phyloP scores from a whole-genome alignment of 2,113 vertebrate genomes.

The Syngnathus typhle region DNA sequence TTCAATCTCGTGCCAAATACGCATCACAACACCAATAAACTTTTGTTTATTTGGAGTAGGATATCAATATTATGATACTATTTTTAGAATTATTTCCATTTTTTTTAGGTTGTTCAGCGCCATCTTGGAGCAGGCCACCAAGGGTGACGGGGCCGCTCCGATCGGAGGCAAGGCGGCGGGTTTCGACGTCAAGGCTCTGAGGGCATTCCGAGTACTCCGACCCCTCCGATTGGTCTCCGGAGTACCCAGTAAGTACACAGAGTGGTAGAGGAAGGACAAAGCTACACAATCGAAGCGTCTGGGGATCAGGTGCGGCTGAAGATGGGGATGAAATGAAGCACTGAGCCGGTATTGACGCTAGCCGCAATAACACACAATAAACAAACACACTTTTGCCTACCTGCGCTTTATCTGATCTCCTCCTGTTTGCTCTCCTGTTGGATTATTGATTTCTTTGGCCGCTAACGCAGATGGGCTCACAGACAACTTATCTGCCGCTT shows the following conservation, averaged over 20 bases:
- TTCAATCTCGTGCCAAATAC: neutral
- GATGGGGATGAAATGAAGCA: constrained; percentile 21
- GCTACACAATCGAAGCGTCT: neutral
- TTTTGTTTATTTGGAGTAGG: neutral
- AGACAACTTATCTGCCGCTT: neutral
- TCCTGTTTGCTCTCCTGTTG: neutral
- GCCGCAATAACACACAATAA: neutral
- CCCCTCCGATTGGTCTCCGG: constrained; percentile 94
- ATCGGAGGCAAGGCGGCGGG: constrained; percentile 95
- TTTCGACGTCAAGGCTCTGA: constrained; percentile 95
- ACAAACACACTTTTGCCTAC: constrained; percentile 1
- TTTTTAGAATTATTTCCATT: constrained; percentile 16
- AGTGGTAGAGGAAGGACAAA: neutral
- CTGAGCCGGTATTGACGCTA: constrained; percentile 24
- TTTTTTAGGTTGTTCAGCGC: constrained; percentile 91
- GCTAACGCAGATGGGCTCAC: neutral
- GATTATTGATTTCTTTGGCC: constrained; percentile 1
- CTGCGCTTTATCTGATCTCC: neutral
- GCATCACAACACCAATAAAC: neutral
- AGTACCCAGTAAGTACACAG: constrained; percentile 88
- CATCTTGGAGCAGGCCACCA: constrained; percentile 98
- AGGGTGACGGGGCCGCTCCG: constrained; percentile 88
- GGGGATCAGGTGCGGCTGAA: constrained; percentile 51
- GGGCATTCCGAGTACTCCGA: constrained; percentile 92
- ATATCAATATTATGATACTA: neutral